Conservation (phyloP, 2,797 vertebrate species). For the Spea hammondii region DNA sequence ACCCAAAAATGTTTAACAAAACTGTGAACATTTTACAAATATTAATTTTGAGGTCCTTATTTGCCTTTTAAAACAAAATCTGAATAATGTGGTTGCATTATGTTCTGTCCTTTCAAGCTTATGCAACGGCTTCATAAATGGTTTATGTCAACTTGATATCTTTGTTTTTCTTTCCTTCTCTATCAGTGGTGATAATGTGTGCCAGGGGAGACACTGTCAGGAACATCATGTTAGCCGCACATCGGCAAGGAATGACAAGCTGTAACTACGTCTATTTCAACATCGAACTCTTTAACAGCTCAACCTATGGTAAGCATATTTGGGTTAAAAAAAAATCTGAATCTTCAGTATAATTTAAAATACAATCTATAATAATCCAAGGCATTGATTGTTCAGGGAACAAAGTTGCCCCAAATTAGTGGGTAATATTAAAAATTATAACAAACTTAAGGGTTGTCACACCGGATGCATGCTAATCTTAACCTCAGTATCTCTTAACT, state of each 20-base stretch:
- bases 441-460: constrained; percentile 1
- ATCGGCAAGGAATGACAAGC: constrained; percentile 81
- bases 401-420: no score
- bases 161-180: constrained; percentile 58
- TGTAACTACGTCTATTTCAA: constrained; percentile 92
- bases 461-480: constrained; percentile 14
- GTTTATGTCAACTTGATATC: constrained; percentile 54
- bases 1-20: no score
- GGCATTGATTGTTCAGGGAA: no score
- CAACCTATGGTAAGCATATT: constrained; percentile 84
- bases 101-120: no score
- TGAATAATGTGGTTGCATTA: no score
- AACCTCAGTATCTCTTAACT: background rate
- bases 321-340: background rate
- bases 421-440: no score
- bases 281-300: constrained; percentile 95
- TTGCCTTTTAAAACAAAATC: no score
- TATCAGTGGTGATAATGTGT: constrained; percentile 93
- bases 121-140: background rate
- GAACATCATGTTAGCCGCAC: constrained; percentile 88
- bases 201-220: constrained; percentile 81
- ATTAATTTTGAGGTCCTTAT: no score
- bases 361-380: no score
- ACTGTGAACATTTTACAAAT: no score
- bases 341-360: no score